Conservation (phyloP, 2,113 vertebrate species). For the Panthera uncia region DNA sequence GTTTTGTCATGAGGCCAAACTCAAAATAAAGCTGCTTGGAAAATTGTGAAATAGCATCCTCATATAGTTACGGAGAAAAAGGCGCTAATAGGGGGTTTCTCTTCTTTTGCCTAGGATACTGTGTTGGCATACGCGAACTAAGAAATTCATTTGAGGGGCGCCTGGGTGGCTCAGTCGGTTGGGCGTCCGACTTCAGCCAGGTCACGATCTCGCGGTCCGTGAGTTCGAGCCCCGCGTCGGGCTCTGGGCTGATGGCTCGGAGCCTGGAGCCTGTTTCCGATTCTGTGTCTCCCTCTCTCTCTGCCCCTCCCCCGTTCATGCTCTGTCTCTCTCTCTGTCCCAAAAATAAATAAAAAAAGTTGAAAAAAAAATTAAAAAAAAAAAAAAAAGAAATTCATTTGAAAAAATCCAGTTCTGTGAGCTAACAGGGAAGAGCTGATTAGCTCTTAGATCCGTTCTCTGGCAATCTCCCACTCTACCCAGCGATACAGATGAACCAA, state of each 20-base stretch:
- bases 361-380: too few species aligned
- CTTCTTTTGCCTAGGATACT: not conserved
- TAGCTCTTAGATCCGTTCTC: not conserved
- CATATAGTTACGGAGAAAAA: not conserved
- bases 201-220: too few species aligned
- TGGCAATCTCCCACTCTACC: not conserved
- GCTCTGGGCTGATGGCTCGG: too few species aligned
- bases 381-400: not conserved
- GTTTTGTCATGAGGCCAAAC: not conserved
- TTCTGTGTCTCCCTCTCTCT: too few species aligned
- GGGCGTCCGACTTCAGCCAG: too few species aligned
- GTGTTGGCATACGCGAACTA: not conserved
- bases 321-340: too few species aligned
- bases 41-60: conserved; percentile 1
- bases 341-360: too few species aligned
- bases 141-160: not conserved
- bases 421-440: not conserved
- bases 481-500: not conserved
- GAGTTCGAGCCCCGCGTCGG: too few species aligned
- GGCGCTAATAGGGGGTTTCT: not conserved
- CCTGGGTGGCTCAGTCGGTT: too few species aligned
- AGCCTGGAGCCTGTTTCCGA: too few species aligned
- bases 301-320: too few species aligned
- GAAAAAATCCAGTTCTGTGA: not conserved
- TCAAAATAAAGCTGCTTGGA: not conserved